Evolutionary conservation across 2,113 vertebrate species (phyloP).

Genomic region (Seriola quinqueradiata): DNA sequence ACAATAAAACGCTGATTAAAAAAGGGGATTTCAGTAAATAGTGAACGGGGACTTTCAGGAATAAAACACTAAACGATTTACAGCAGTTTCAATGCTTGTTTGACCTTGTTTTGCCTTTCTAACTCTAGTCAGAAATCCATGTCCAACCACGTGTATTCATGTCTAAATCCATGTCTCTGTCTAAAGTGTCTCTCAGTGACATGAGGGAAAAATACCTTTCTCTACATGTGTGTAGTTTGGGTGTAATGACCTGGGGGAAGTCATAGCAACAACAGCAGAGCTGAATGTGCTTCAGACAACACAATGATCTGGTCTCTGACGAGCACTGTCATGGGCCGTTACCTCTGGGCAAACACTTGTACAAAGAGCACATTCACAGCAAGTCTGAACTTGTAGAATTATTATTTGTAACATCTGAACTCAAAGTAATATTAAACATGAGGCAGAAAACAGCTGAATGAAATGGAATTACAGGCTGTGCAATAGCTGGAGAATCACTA

Average conservation of each 20-base stretch:
- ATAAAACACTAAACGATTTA: not conserved
- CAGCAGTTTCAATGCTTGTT: not conserved
- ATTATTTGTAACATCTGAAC: slow-evolving; percentile 38
- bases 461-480: slow-evolving; percentile 55
- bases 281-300: not conserved
- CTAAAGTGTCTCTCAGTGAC: not conserved
- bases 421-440: slow-evolving; percentile 9
- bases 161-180: not conserved
- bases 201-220: not conserved
- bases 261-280: not conserved
- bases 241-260: slow-evolving; percentile 3
- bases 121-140: not conserved
- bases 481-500: slow-evolving; percentile 59
- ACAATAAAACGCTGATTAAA: not conserved
- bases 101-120: slow-evolving; percentile 6
- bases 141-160: not conserved
- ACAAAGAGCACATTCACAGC: slow-evolving; percentile 13
- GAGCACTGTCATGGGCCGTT: not conserved
- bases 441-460: slow-evolving; percentile 50
- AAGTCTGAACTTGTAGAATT: not conserved
- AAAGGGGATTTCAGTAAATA: not conserved
- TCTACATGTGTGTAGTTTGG: not conserved
- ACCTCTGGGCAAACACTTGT: not conserved
- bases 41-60: too few relatives aligned
- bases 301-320: not conserved